Evolutionary conservation across 2,113 vertebrate species (phyloP).

Genomic region (Heterocephalus glaber): DNA sequence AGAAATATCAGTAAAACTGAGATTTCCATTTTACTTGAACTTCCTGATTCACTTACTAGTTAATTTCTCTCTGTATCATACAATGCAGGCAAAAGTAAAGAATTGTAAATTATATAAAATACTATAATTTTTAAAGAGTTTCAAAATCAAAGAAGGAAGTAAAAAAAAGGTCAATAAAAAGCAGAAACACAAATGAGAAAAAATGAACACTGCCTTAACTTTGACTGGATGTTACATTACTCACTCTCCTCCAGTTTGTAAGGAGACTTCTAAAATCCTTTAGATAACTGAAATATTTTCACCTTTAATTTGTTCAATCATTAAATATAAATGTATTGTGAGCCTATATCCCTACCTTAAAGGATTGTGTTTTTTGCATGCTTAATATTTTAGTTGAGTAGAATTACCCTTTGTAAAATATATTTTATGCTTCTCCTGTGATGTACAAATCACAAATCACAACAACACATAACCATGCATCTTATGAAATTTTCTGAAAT

Average conservation of each 20-base stretch:
- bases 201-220: background rate
- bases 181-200: background rate
- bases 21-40: background rate
- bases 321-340: background rate
- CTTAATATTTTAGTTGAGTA: background rate
- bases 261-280: background rate
- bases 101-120: background rate
- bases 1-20: background rate
- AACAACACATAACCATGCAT: background rate
- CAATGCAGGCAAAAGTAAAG: background rate
- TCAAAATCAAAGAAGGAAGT: background rate
- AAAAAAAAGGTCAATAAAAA: background rate
- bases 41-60: background rate
- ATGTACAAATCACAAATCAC: background rate
- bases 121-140: background rate
- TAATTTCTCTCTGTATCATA: background rate
- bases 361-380: background rate
- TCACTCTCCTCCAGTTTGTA: background rate
- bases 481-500: slow-evolving; percentile 4
- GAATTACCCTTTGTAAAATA: background rate
- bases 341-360: background rate
- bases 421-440: background rate
- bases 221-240: background rate
- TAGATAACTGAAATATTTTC: background rate
- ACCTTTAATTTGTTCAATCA: background rate